Percentiles rank a stretch among this genome's conserved stretches.
phyloP scores from a whole-genome alignment of 1,140 invertebrate genomes.

The Camponotus pennsylvanicus region DNA sequence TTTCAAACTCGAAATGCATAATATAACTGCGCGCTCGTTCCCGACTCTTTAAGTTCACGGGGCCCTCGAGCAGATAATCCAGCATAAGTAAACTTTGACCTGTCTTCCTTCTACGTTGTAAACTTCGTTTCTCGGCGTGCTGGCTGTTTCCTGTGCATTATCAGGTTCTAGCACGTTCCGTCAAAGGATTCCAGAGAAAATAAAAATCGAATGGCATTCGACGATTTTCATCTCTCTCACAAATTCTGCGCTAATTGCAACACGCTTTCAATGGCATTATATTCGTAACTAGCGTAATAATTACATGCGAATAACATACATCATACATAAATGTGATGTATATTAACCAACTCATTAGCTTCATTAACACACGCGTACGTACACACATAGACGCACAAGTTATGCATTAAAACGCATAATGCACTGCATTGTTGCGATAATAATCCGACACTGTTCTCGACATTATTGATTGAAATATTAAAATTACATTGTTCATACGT shows the following conservation, averaged over 20 bases:
- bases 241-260: slow-evolving; percentile 48
- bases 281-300: slow-evolving; percentile 42
- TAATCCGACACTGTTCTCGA: slow-evolving; percentile 25
- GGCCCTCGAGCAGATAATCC: slow-evolving; percentile 59
- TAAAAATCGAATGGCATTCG: slow-evolving; percentile 20
- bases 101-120: slow-evolving; percentile 34
- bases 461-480: slow-evolving; percentile 16
- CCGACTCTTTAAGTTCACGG: slow-evolving; percentile 67
- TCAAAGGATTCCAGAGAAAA: slow-evolving; percentile 5
- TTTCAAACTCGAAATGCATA: slow-evolving; percentile 67
- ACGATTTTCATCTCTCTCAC: neutral
- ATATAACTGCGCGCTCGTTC: slow-evolving; percentile 69
- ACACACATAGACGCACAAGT: neutral
- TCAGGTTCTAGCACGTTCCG: slow-evolving; percentile 27
- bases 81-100: slow-evolving; percentile 60
- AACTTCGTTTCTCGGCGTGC: slow-evolving; percentile 56
- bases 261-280: slow-evolving; percentile 41
- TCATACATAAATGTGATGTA: slow-evolving; percentile 54
- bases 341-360: slow-evolving; percentile 62
- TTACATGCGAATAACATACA: slow-evolving; percentile 50
- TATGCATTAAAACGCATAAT: slow-evolving; percentile 25
- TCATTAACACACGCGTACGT: slow-evolving; percentile 42
- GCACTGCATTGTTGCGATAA: slow-evolving; percentile 40
- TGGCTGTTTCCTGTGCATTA: slow-evolving; percentile 38
- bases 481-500: neutral